Conservation (phyloP, 2,797 vertebrate species). For the Bradypus variegatus region DNA sequence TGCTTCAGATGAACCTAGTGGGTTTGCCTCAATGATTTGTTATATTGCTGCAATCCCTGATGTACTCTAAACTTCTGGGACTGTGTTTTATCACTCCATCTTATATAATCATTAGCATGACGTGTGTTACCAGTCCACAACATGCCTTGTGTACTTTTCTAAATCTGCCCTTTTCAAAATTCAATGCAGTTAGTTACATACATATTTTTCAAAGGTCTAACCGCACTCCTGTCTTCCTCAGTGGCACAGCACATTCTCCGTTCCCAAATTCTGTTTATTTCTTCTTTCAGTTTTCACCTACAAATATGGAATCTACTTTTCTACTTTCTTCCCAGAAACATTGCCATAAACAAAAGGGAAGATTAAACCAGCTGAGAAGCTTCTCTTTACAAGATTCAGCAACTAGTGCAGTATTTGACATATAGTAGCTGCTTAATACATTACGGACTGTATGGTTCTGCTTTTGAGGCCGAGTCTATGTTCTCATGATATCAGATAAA, state of each 20-base stretch:
- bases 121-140: background rate
- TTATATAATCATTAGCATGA: background rate
- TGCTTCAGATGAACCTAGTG: background rate
- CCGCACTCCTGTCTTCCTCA: background rate
- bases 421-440: background rate
- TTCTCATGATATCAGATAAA: background rate
- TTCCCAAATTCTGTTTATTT: background rate
- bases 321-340: background rate
- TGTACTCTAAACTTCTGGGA: background rate
- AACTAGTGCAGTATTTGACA: background rate
- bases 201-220: slow-evolving; percentile 9
- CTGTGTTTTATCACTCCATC: background rate
- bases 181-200: background rate
- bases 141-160: background rate
- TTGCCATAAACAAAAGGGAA: background rate
- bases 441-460: background rate
- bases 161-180: slow-evolving; percentile 10
- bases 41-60: background rate
- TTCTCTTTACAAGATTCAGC: background rate
- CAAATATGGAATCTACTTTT: background rate
- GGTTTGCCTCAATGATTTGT: background rate
- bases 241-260: background rate
- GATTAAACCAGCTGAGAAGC: background rate
- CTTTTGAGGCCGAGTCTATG: background rate
- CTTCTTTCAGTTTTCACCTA: background rate